These are phyloP conservation scores for Eupithecia pulchellata DNA, from an alignment of 2,888 invertebrate genomes.

Conservation along the genomic window DNA sequence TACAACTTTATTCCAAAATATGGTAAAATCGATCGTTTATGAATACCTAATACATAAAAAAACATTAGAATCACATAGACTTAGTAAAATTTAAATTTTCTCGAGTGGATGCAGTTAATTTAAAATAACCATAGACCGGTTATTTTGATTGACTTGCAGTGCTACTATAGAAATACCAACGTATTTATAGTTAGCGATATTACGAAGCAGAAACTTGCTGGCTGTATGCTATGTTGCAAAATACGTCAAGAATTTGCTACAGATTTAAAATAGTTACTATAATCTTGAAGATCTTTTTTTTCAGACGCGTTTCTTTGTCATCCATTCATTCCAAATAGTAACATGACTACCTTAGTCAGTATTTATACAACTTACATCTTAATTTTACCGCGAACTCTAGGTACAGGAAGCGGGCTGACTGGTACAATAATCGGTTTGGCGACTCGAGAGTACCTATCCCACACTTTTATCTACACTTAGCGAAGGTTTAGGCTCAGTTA, in stretches of 20 bases:
- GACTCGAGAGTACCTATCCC: background rate
- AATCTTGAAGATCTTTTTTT: background rate
- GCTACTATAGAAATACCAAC: background rate
- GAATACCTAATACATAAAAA: no score
- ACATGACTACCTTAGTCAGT: no score
- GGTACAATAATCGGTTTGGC: background rate
- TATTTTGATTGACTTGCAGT: slow-evolving; percentile 2
- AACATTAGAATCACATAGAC: no score
- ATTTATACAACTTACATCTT: no score
- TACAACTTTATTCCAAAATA: background rate
- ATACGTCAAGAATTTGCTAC: slow-evolving; percentile 3
- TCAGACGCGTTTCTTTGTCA: background rate
- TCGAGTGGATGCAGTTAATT: background rate
- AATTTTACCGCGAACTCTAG: background rate
- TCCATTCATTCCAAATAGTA: background rate
- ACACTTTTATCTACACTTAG: no score
- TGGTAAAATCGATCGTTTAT: background rate
- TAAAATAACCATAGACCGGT: background rate
- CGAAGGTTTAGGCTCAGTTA: background rate
- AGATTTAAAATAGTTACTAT: background rate
- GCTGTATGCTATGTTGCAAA: slow-evolving; percentile 10
- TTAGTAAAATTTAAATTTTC: background rate
- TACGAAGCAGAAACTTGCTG: background rate
- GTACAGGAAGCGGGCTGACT: background rate
- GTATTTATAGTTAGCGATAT: background rate